Base-by-base conservation (phyloP, 2,888 invertebrate species). In the Melanotus villosus region DNA sequence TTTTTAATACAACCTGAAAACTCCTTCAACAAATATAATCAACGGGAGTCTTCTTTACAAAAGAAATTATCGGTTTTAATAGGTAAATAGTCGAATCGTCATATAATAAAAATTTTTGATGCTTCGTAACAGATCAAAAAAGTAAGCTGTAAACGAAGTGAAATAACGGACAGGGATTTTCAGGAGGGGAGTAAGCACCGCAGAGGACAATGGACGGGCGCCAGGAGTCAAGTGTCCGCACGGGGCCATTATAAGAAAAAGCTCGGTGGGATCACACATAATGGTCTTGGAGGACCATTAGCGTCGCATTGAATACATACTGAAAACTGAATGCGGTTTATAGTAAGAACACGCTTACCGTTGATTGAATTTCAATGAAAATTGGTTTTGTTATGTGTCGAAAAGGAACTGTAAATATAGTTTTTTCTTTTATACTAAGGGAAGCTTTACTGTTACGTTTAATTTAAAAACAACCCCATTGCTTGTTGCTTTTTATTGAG, bases 171-270 rank as follows among this genome's bases (percentile, higher is more conserved):
- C 57, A 52, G 32, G 36, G 34, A 36, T 63, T 58, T 30, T 9
- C 21, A 23, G 60, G 69, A 68, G 68, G 65, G 73, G 62, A 45
- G 50, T 9, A 32, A 54, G 64, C 7, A 43, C n/a, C 38, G 23
- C 38, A 21, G 62, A 71, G 75, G 75, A 75, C 75, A 76, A 76
- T 73, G 70, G 74, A 59, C 70, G 65, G 69, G 70, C 72, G 71
- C 63, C 50, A 60, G 71, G 68, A 75, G 76, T 77, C 75, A 73
- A 78, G 78, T 77, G 76, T 71, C 75, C 73, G 74, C 77, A 76
- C 77, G 78, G 74, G 78, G 54, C 78, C 78, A 75, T 74, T 76
- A 77, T 77, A 78, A 76, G 76, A 74, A 76, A 74, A 64, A 74
- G 73, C 76, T 65, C 71, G 72, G 70, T 70, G 68, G 73, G 71